A percentile compares a stretch with the other conserved stretches of the same genome.
These are phyloP conservation scores for Hydropsyche betteni DNA, from an alignment of 2,888 invertebrate species.

Conservation along the genomic window DNA sequence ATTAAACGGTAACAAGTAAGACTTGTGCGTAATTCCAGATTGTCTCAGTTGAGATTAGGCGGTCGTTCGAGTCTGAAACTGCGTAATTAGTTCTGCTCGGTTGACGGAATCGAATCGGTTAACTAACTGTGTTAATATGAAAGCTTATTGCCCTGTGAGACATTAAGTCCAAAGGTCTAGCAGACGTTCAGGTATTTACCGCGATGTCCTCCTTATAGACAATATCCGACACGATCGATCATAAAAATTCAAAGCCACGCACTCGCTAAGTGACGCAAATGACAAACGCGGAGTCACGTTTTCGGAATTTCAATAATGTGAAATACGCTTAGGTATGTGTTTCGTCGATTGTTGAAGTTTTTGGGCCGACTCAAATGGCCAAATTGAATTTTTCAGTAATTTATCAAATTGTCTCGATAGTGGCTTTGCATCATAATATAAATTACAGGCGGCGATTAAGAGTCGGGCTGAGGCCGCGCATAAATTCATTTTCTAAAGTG, in stretches of 20 bases:
- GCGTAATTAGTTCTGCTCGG: constrained; percentile 22
- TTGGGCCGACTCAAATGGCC: too few relatives aligned
- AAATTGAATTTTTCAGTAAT: too few relatives aligned
- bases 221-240: neutral
- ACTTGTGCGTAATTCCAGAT: neutral
- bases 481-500: too few relatives aligned
- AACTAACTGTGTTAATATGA: neutral
- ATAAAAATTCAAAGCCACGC: constrained; percentile 8
- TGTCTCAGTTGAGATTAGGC: neutral
- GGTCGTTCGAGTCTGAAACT: neutral
- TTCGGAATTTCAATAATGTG: neutral
- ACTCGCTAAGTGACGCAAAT: constrained; percentile 9
- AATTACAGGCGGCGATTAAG: too few relatives aligned
- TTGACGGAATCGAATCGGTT: constrained; percentile 15
- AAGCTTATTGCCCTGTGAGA: too few relatives aligned
- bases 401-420: too few relatives aligned
- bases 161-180: too few relatives aligned
- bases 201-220: too few relatives aligned
- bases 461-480: too few relatives aligned
- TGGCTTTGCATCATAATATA: too few relatives aligned
- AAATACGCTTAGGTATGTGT: neutral
- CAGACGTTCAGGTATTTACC: too few relatives aligned
- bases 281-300: neutral
- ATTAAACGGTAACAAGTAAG: neutral
- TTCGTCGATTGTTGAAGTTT: too few relatives aligned